A percentile compares a stretch with the other conserved stretches of the same genome.
Conservation (phyloP, 2,888 invertebrate species). For the Pristionchus fissidentatus region DNA sequence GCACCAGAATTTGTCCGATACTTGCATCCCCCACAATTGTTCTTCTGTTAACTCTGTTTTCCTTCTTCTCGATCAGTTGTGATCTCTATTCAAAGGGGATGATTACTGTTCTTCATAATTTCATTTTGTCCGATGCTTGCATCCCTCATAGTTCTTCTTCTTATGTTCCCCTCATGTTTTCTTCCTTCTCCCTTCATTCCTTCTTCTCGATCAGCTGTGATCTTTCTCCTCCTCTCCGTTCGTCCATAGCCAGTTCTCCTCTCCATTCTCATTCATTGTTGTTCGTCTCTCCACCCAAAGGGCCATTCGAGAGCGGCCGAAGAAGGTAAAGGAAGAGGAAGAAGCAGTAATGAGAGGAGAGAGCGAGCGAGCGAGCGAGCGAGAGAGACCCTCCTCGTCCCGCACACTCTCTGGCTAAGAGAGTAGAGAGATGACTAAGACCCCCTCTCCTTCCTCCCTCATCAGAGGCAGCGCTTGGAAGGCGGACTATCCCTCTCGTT, state of each 20-base stretch:
- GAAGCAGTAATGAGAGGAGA: constrained; percentile 40
- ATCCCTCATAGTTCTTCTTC: neutral
- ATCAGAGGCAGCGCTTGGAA: too few relatives aligned
- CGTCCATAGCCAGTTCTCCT: constrained; percentile 38
- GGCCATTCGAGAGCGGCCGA: constrained; percentile 10
- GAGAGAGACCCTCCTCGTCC: neutral
- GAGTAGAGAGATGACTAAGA: constrained; percentile 26
- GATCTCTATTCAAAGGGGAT: neutral
- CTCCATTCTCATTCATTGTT: constrained; percentile 34
- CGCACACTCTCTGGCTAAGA: neutral
- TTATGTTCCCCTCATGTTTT: neutral
- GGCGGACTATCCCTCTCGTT: too few relatives aligned
- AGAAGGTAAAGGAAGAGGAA: neutral
- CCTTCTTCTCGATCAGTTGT: constrained; percentile 19
- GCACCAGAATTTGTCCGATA: neutral
- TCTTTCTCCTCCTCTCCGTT: constrained; percentile 13
- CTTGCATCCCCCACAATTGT: neutral
- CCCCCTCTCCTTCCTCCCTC: neutral
- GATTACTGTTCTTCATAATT: neutral
- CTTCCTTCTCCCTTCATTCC: neutral
- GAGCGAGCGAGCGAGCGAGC: too few relatives aligned
- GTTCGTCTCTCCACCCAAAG: constrained; percentile 28
- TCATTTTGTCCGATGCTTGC: neutral
- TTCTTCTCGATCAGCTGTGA: constrained; percentile 31
- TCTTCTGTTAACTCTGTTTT: neutral